Base-by-base conservation (phyloP, 2,888 invertebrate genomes). In the Smittia sp. region DNA sequence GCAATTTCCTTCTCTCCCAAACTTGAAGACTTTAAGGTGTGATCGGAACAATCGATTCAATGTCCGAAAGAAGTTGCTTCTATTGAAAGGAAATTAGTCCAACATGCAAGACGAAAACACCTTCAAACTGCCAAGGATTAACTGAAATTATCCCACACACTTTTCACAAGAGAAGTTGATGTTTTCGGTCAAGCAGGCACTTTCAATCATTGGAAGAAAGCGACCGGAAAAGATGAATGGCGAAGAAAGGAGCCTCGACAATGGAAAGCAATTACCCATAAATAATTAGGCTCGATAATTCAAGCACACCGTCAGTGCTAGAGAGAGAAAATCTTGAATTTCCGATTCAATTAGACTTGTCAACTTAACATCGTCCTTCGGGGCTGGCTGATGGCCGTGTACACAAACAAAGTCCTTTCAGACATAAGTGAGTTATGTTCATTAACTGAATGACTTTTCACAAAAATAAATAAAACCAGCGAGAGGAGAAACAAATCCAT, bases 391-490 rank as follows among this genome's bases (percentile, higher is more conserved):
- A 15, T 39, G 38, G 39, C 3, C 38, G 39, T 39, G 38, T 39
- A 39, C 7, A 67, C 18, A 67, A 58, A 58, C 20, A 58, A 18
- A 13, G 6, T 39, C 18, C 32, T 66, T 66, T 46, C 41, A 58
- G 11, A 22, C 22, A 13, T 62, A 62, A 72, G 72, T 72, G 72
- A 72, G 54, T 72, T 72, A 72, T 72, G 62, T 32, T 54, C 72
- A 72, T 72, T 72, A 72, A 72, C 25, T 72, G 72, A 72, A 72
- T 72, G 72, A 72, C 72, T 72, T 72, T 72, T 63, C 58, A 58
- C 58, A 58, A 58, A 46, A 22, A 58, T 58, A 18, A 58, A 58
- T n/a, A 70, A 70, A 46, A 70, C 27, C 25, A 25, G 32, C 9
- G 32, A 32, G 32, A 18, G 20, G 32, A 66, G 11, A 68, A 24